Conservation (phyloP, 1,140 invertebrate species). For the Hestina assimilis region DNA sequence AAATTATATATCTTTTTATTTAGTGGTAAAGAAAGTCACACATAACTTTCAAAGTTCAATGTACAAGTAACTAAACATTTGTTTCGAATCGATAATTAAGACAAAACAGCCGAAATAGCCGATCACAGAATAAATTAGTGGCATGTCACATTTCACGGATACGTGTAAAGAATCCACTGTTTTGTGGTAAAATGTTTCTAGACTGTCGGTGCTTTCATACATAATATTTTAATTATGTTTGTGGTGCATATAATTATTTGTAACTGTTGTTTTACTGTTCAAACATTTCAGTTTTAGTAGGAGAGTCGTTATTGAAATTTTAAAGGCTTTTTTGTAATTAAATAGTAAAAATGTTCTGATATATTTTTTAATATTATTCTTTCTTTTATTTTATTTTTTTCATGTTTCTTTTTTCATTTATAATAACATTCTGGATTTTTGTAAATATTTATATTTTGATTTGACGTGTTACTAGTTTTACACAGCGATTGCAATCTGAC, state of each 20-base stretch:
- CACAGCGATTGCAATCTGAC: too few relatives aligned
- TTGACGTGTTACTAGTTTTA: too few relatives aligned
- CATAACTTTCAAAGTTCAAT: background rate
- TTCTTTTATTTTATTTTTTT: too few relatives aligned
- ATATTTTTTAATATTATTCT: too few relatives aligned
- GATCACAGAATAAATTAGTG: constrained; percentile 65
- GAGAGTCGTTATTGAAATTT: background rate
- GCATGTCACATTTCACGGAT: constrained; percentile 52
- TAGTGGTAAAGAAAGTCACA: background rate
- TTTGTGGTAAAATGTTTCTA: constrained; percentile 48
- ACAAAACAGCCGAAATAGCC: constrained; percentile 23
- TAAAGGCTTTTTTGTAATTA: background rate
- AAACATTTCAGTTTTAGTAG: background rate
- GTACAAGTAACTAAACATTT: constrained; percentile 4
- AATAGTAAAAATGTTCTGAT: background rate
- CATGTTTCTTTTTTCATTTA: too few relatives aligned
- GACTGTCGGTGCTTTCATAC: constrained; percentile 23
- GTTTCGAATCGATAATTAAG: constrained; percentile 15
- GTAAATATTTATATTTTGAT: too few relatives aligned
- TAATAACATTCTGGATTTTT: too few relatives aligned
- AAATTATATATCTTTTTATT: too few relatives aligned
- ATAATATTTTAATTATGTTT: constrained; percentile 39
- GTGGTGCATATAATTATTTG: constrained; percentile 39
- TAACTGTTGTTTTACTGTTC: constrained; percentile 25
- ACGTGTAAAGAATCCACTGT: constrained; percentile 50